Percentiles rank a stretch among this genome's conserved stretches.
Conservation (phyloP, 2,113 vertebrate genomes). For the Tragulus kanchil region DNA sequence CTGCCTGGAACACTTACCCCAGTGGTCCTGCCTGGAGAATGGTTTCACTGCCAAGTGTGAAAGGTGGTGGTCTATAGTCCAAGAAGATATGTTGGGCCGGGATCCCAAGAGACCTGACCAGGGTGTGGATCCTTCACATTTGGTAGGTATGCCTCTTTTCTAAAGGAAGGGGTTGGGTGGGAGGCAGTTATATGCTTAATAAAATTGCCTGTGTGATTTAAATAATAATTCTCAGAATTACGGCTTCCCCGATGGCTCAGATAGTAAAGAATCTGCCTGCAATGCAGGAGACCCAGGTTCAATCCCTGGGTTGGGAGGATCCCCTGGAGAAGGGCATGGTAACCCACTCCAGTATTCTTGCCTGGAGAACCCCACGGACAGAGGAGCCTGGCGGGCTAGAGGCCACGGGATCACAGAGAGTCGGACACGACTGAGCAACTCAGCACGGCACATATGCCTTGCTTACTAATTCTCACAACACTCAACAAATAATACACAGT, state of each 20-base stretch:
- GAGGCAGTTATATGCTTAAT: background rate
- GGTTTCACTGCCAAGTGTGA: background rate
- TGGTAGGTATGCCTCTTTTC: background rate
- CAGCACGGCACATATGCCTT: background rate
- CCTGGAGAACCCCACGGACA: background rate
- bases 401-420: background rate
- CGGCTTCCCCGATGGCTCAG: background rate
- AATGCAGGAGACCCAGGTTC: background rate
- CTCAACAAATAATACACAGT: background rate
- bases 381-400: background rate
- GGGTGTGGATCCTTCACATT: background rate
- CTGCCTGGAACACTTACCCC: background rate
- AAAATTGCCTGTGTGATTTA: background rate
- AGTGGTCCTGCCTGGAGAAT: background rate
- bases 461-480: slow-evolving; percentile 19
- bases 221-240: background rate
- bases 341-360: background rate
- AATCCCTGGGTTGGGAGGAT: background rate
- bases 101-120: background rate
- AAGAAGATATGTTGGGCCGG: background rate
- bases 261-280: background rate
- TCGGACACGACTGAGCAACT: background rate
- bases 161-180: background rate
- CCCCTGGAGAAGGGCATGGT: background rate
- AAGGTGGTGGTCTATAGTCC: background rate